Percentiles rank a stretch among this genome's conserved stretches.
These are phyloP conservation scores for Bombyx huttoni DNA, from an alignment of 2,888 invertebrate species.

Conservation along the genomic window DNA sequence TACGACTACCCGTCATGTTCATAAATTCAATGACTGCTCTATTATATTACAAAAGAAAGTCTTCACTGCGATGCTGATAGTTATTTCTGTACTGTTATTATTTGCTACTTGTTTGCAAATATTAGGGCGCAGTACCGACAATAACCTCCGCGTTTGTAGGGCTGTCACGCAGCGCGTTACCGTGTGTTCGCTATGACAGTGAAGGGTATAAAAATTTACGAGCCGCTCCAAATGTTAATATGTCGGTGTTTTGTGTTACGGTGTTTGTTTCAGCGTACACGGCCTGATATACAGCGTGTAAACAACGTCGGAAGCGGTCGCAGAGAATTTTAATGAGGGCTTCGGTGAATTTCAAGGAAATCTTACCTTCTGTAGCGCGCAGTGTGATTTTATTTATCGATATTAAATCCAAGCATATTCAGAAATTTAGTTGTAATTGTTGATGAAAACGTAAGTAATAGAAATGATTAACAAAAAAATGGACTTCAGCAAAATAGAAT, in stretches of 20 bases:
- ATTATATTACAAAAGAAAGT: too few species aligned
- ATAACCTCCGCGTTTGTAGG: conserved; percentile 3
- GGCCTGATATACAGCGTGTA: neutral
- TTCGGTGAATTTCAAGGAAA: neutral
- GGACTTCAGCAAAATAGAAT: too few species aligned
- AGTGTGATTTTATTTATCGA: neutral
- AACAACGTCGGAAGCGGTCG: neutral
- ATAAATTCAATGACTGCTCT: too few species aligned
- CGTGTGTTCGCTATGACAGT: conserved; percentile 21
- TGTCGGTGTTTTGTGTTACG: conserved; percentile 11
- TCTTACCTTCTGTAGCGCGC: neutral
- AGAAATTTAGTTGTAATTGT: too few species aligned
- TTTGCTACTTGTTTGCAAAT: neutral
- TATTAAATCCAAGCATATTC: neutral
- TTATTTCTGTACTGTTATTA: too few species aligned
- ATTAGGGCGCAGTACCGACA: neutral
- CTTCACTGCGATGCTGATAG: too few species aligned
- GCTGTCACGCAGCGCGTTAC: conserved; percentile 38
- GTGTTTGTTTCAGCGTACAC: neutral
- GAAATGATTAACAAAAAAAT: too few species aligned
- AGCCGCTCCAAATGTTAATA: conserved; percentile 38
- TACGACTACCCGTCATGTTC: too few species aligned
- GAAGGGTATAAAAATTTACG: conserved; percentile 56
- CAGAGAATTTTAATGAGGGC: neutral
- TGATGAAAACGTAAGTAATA: too few species aligned